Conservation (phyloP, 2,797 vertebrate genomes). For the Notamacropus eugenii region DNA sequence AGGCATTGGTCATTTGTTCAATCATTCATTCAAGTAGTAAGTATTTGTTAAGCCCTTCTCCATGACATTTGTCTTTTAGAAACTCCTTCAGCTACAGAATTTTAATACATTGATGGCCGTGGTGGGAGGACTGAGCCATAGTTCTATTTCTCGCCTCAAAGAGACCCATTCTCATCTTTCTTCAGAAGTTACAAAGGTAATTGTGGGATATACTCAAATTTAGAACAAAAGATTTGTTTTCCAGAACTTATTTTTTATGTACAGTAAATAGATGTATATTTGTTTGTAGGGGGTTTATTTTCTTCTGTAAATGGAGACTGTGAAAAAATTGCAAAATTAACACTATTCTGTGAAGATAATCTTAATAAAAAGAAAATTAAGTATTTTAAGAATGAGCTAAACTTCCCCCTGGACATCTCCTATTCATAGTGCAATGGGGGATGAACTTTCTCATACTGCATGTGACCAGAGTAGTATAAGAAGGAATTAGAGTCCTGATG, state of each 20-base stretch:
- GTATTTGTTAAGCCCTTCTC: neutral
- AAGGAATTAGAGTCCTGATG: neutral
- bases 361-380: neutral
- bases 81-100: slow-evolving; percentile 95
- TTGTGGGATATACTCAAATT: slow-evolving; percentile 10
- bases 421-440: neutral
- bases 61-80: slow-evolving; percentile 86
- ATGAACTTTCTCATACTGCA: neutral
- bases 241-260: slow-evolving; percentile 30
- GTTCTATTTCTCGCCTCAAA: slow-evolving; percentile 96
- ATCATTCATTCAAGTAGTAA: slow-evolving; percentile 34
- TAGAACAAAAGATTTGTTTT: neutral
- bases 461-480: neutral
- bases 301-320: slow-evolving; percentile 17
- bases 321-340: neutral
- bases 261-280: slow-evolving; percentile 37
- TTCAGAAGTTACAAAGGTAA: slow-evolving; percentile 95
- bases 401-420: neutral
- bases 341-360: slow-evolving; percentile 63
- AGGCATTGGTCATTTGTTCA: neutral
- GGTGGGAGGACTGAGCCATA: slow-evolving; percentile 97
- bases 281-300: slow-evolving; percentile 16
- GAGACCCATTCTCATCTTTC: slow-evolving; percentile 95
- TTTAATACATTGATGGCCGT: slow-evolving; percentile 98
- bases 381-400: neutral